Evolutionary conservation across 2,888 invertebrate genomes (phyloP).

Genomic region (Hypena proboscidalis): DNA sequence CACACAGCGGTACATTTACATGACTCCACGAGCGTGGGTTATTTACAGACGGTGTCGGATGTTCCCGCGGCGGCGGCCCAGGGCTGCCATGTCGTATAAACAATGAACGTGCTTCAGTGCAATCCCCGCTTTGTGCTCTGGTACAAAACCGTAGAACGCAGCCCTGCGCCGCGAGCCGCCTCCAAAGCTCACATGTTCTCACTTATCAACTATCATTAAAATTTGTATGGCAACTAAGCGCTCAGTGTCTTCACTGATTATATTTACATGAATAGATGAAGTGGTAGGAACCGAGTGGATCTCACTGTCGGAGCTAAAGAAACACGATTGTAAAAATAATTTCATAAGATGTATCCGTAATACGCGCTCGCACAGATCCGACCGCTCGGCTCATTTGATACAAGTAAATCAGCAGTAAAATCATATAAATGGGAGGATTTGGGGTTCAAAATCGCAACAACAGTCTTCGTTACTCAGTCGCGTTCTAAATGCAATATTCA

Average conservation of each 20-base stretch:
- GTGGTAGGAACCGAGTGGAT: conserved; percentile 21
- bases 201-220: conserved; percentile 76
- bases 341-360: conserved; percentile 17
- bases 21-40: conserved; percentile 51
- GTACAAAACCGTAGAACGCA: conserved; percentile 1
- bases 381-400: conserved; percentile 13
- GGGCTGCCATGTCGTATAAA: conserved; percentile 33
- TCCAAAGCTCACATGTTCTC: conserved; percentile 60
- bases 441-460: conserved; percentile 67
- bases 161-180: conserved; percentile 41
- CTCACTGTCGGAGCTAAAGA: conserved; percentile 16
- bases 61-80: conserved; percentile 30
- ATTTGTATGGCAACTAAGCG: conserved; percentile 84
- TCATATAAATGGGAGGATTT: conserved; percentile 17
- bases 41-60: conserved; percentile 68
- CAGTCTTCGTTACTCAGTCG: conserved; percentile 75
- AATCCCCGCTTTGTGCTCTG: conserved; percentile 16
- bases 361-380: conserved; percentile 6
- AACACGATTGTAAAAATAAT: conserved; percentile 27
- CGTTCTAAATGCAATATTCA: conserved; percentile 68
- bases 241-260: conserved; percentile 76
- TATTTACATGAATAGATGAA: conserved; percentile 69
- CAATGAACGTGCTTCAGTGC: conserved; percentile 42
- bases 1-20: conserved; percentile 58
- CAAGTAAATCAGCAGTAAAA: conserved; percentile 26